Evolutionary conservation across 92 coral and sea anemone genomes (phyloP).

Genomic region (Desmophyllum pertusum): DNA sequence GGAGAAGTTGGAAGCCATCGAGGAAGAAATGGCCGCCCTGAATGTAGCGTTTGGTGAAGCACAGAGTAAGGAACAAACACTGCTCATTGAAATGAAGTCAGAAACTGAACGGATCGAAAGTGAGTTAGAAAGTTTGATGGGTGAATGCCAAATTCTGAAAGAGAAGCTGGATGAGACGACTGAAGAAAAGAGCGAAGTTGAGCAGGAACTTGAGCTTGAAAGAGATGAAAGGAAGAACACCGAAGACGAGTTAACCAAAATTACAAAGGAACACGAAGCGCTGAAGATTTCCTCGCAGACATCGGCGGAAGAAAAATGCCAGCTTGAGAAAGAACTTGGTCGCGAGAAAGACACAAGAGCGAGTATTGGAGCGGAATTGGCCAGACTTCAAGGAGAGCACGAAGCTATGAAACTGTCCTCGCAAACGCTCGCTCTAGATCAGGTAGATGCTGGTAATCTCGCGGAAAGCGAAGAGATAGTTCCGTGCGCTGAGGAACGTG

Average conservation of each 20-base stretch:
- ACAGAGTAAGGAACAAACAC: constrained; percentile 9
- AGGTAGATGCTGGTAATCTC: not conserved
- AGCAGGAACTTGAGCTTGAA: constrained; percentile 28
- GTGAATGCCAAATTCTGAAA: constrained; percentile 47
- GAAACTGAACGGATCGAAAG: constrained; percentile 39
- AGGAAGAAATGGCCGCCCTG: constrained; percentile 52
- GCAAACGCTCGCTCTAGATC: constrained; percentile 11
- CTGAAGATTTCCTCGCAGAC: constrained; percentile 20
- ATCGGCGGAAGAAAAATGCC: constrained; percentile 13
- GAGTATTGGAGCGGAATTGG: constrained; percentile 18
- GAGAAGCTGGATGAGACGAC: constrained; percentile 40
- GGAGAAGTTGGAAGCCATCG: constrained; percentile 60
- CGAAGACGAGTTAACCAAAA: constrained; percentile 19
- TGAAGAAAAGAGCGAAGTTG: constrained; percentile 16
- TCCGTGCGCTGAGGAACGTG: constrained; percentile 20
- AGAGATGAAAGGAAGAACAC: constrained; percentile 26
- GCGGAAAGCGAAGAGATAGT: constrained; percentile 16
- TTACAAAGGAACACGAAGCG: constrained; percentile 22
- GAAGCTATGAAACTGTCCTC: not conserved
- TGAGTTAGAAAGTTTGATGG: constrained; percentile 23
- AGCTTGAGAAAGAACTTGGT: not conserved
- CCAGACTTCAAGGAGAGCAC: not conserved
- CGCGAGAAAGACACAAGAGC: constrained; percentile 13
- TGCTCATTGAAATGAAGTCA: constrained; percentile 44
- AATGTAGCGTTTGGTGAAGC: constrained; percentile 50